Base-by-base conservation (phyloP, 1,140 invertebrate species). In the Elysia chlorotica region DNA sequence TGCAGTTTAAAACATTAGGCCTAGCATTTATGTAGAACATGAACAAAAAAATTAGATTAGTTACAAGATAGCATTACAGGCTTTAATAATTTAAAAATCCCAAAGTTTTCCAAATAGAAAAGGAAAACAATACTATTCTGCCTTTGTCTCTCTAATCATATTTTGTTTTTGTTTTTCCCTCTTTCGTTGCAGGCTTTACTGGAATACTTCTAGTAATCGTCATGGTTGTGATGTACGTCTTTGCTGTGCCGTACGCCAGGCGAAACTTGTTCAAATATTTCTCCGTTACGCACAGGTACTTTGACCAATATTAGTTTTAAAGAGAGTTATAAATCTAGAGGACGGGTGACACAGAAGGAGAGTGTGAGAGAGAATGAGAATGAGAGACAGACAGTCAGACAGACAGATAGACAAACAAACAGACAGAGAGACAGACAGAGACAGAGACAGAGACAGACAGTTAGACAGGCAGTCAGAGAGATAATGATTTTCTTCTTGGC, bases 211-310 rank as follows among this genome's bases (percentile, higher is more conserved):
- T 99, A 0, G 97, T 97, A 82, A 89, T 96, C 38, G 91, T 98
- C 31, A 96, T 99, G 92, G 94, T 93, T 80, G 93, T 97, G 41
- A 98, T 99, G 74, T 98, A 98, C 83, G 93, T 98, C 0, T 99
- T 99, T 85, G 96, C 98, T 0, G 95, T 96, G 87, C 95, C 96
- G 0, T 92, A 92, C 3, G 95, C 99, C 33, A 90, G 97, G 6
- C 95, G 95, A 72, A 97, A 95, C 88, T 65, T 82, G 4, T 83
- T 83, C 74, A 78, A 80, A 33, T n/a, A n/a, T n/a, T n/a, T n/a
- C n/a, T n/a, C n/a, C n/a, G n/a, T n/a, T n/a, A n/a, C n/a, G n/a
- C n/a, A n/a, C n/a, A n/a, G n/a, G n/a, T n/a, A n/a, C n/a, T n/a
- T n/a, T n/a, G n/a, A n/a, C n/a, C n/a, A n/a, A n/a, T n/a, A n/a